A percentile compares a stretch with the other conserved stretches of the same genome.
Evolutionary conservation across 1,140 invertebrate species (phyloP).

Genomic region (Brachionus sp.): DNA sequence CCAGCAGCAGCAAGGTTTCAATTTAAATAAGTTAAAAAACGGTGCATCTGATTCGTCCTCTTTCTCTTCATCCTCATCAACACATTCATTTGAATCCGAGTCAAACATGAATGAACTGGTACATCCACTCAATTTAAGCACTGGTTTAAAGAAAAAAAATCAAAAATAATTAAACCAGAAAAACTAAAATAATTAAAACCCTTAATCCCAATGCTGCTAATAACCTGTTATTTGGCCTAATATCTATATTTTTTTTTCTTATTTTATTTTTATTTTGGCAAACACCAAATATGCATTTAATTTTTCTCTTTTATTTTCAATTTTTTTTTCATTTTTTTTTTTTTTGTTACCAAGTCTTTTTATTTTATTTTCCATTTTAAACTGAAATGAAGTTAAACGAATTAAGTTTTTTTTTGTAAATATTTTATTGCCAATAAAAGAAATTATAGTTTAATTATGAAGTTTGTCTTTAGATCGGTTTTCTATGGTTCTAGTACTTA

Average conservation of each 20-base stretch:
- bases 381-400: constrained; percentile 36
- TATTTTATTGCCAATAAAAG: constrained; percentile 33
- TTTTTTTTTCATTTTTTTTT: background rate
- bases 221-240: constrained; percentile 31
- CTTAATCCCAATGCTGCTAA: background rate
- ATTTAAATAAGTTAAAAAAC: background rate
- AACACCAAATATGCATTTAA: constrained; percentile 34
- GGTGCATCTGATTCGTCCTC: constrained; percentile 27
- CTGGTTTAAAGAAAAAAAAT: constrained; percentile 14
- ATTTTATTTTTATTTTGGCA: constrained; percentile 29
- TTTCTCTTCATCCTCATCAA: background rate
- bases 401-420: constrained; percentile 37
- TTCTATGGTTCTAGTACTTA: background rate
- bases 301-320: background rate
- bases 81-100: constrained; percentile 33
- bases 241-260: background rate
- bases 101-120: background rate
- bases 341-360: constrained; percentile 34
- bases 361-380: background rate
- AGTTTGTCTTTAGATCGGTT: background rate
- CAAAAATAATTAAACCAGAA: background rate
- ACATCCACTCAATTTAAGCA: constrained; percentile 18
- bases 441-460: constrained; percentile 8
- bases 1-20: background rate
- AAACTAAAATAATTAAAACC: background rate